Evolutionary conservation across 2,797 vertebrate genomes (phyloP).

Genomic region (Adelosebastes latens): DNA sequence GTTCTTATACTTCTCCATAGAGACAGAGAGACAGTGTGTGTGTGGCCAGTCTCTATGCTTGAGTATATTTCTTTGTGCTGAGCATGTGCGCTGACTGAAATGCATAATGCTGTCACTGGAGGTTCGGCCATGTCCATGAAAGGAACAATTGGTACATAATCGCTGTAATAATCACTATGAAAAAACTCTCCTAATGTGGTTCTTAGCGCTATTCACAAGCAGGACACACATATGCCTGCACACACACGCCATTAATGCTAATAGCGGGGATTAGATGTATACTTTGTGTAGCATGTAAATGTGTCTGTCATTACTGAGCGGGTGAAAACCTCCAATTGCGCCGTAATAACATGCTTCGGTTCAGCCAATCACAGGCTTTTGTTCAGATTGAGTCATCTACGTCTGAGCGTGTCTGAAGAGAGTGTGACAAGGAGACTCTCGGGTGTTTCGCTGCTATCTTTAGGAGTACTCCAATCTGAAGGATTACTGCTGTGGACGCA

Average conservation of each 20-base stretch:
- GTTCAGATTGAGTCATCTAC: constrained; percentile 78
- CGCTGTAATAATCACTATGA: constrained; percentile 64
- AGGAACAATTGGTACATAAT: constrained; percentile 70
- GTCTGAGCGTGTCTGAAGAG: constrained; percentile 67
- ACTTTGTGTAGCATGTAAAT: constrained; percentile 79
- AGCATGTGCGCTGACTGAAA: constrained; percentile 34
- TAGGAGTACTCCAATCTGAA: constrained; percentile 70
- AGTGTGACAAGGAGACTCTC: constrained; percentile 73
- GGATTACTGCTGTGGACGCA: constrained; percentile 63
- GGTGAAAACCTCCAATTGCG: constrained; percentile 69
- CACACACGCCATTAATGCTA: constrained; percentile 62
- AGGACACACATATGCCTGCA: constrained; percentile 32
- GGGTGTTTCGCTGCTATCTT: constrained; percentile 70
- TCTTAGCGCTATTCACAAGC: constrained; percentile 53
- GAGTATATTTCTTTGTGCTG: constrained; percentile 49
- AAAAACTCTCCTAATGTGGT: constrained; percentile 53
- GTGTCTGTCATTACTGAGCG: constrained; percentile 65
- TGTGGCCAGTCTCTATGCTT: constrained; percentile 8
- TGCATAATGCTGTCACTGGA: constrained; percentile 41
- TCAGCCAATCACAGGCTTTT: constrained; percentile 76
- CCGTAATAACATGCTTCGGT: constrained; percentile 74
- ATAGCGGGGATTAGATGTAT: constrained; percentile 75
- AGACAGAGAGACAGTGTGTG: neutral
- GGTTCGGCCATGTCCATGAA: constrained; percentile 49
- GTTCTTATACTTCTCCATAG: neutral